These are phyloP conservation scores for Phoxinus dragarum DNA, from an alignment of 2,797 vertebrate genomes.

Conservation along the genomic window DNA sequence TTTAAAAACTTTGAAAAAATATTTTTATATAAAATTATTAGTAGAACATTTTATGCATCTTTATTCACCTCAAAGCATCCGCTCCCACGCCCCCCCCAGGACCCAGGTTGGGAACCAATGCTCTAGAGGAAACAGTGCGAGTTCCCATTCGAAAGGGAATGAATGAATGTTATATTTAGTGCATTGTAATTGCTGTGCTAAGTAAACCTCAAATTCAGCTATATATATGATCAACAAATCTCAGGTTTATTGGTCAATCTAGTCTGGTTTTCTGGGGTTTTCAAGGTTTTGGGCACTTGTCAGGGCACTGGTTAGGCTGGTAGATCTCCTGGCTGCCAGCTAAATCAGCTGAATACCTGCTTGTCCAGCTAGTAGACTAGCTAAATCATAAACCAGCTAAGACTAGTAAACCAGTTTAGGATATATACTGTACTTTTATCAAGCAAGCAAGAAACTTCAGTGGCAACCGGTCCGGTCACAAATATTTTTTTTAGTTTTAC, in stretches of 20 bases:
- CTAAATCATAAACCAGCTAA: neutral
- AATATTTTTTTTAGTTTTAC: neutral
- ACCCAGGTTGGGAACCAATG: too few relatives aligned
- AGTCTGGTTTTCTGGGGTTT: neutral
- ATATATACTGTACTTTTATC: neutral
- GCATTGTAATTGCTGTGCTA: neutral
- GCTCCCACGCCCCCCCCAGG: too few relatives aligned
- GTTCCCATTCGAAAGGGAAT: too few relatives aligned
- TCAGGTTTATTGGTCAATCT: neutral
- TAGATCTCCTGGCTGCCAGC: neutral
- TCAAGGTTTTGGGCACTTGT: neutral
- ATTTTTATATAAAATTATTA: too few relatives aligned
- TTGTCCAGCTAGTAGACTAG: neutral
- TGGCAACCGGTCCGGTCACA: neutral
- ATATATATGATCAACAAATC: neutral
- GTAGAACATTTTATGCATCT: too few relatives aligned
- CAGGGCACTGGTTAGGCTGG: neutral
- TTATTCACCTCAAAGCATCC: too few relatives aligned
- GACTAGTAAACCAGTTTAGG: neutral
- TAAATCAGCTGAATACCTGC: neutral
- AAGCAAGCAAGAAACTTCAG: neutral
- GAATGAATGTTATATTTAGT: neutral
- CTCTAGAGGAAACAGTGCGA: too few relatives aligned
- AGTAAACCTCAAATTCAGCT: neutral
- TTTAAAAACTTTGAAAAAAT: too few relatives aligned